Evolutionary conservation across 2,888 invertebrate genomes (phyloP).

Genomic region (Gandaritis pyraliata): DNA sequence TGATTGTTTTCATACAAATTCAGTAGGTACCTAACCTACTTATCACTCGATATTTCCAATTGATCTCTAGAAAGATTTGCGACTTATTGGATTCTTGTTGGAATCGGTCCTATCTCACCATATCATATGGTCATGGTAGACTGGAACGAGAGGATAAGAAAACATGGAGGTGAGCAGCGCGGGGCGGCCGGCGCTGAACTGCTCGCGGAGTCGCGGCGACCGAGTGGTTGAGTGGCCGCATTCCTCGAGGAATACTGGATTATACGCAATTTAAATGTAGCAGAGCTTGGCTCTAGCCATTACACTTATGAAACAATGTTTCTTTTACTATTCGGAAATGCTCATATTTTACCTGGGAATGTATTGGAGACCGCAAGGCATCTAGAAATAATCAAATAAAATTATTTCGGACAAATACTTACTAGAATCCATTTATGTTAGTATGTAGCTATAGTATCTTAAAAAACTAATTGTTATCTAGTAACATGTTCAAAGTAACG

Average conservation of each 20-base stretch:
- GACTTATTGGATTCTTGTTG: constrained; percentile 65
- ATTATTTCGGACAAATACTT: no score
- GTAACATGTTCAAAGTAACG: no score
- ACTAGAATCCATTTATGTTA: no score
- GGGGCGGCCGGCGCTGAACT: constrained; percentile 65
- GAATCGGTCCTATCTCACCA: constrained; percentile 73
- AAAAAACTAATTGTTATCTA: no score
- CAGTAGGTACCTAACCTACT: neutral
- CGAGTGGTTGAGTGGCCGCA: constrained; percentile 78
- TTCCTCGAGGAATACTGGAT: constrained; percentile 82
- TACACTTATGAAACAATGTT: constrained; percentile 61
- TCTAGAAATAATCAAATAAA: no score
- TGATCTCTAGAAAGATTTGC: constrained; percentile 19
- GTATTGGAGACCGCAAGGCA: constrained; percentile 36
- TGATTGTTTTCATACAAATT: constrained; percentile 10
- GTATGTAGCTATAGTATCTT: no score
- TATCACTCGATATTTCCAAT: neutral
- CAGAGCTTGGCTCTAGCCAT: constrained; percentile 52
- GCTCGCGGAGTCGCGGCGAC: no score
- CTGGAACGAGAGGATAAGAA: constrained; percentile 76
- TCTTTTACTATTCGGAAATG: constrained; percentile 25
- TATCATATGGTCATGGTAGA: constrained; percentile 80
- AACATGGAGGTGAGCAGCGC: constrained; percentile 75
- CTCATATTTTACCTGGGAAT: constrained; percentile 1
- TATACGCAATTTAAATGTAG: constrained; percentile 82